Conservation (phyloP, 2,797 vertebrate genomes). For the Melanotaenia parkinsoni region DNA sequence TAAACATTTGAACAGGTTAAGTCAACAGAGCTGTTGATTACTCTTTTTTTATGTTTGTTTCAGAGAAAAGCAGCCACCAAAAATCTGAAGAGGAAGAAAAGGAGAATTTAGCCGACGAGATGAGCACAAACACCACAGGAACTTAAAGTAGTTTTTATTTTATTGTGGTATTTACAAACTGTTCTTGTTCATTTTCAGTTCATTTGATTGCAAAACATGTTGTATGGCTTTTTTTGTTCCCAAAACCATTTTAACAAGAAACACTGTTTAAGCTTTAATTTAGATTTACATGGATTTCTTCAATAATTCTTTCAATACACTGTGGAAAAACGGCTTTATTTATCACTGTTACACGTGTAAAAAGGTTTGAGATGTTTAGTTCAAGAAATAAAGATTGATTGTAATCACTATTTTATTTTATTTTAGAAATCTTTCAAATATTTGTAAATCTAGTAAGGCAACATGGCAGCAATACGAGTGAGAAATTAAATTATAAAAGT, state of each 20-base stretch:
- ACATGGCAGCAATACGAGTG: slow-evolving; percentile 1
- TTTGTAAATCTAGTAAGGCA: neutral
- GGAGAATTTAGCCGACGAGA: slow-evolving; percentile 49
- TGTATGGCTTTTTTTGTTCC: neutral
- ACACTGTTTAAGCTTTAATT: slow-evolving; percentile 4
- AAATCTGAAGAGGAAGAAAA: slow-evolving; percentile 61
- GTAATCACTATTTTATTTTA: slow-evolving; percentile 28
- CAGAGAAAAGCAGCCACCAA: slow-evolving; percentile 61
- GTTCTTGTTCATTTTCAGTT: slow-evolving; percentile 33
- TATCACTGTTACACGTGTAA: slow-evolving; percentile 25
- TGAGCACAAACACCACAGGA: slow-evolving; percentile 3
- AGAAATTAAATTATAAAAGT: neutral
- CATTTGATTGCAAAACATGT: slow-evolving; percentile 10
- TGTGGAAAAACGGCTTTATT: slow-evolving; percentile 21
- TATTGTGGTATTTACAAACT: slow-evolving; percentile 10
- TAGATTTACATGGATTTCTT: neutral
- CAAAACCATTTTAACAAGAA: neutral
- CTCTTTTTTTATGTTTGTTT: slow-evolving; percentile 11
- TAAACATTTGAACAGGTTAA: neutral
- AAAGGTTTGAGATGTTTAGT: slow-evolving; percentile 20
- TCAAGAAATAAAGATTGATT: slow-evolving; percentile 52
- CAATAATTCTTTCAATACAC: neutral
- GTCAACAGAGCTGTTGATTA: neutral
- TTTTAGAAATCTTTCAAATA: slow-evolving; percentile 10
- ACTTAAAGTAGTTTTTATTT: neutral